Evolutionary conservation across 1,140 invertebrate genomes (phyloP).

Genomic region (Brachionus manjavacas): DNA sequence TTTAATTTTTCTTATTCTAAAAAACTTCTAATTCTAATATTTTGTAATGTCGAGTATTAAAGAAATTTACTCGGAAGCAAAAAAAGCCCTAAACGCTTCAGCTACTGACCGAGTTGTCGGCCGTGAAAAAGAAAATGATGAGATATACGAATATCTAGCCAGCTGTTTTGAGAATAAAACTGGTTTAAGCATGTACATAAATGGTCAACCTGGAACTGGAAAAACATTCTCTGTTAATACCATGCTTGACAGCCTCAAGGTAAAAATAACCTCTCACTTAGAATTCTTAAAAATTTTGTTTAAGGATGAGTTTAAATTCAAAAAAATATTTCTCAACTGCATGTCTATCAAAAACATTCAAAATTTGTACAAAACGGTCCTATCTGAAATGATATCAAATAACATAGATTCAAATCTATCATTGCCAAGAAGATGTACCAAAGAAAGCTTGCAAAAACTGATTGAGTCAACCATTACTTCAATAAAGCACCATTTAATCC

Average conservation of each 20-base stretch:
- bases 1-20: not conserved
- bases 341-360: conserved; percentile 43
- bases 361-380: conserved; percentile 39
- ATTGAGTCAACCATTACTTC: not conserved
- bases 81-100: conserved; percentile 67
- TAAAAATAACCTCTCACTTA: conserved; percentile 25
- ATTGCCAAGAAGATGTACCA: not conserved
- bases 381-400: not conserved
- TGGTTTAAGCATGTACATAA: conserved; percentile 81
- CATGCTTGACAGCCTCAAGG: conserved; percentile 62
- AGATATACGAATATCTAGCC: conserved; percentile 68
- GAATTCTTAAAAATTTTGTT: conserved; percentile 46
- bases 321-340: conserved; percentile 44
- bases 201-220: conserved; percentile 89
- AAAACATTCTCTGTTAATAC: conserved; percentile 81
- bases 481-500: conserved; percentile 53
- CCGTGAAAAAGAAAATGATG: conserved; percentile 69
- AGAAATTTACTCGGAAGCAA: conserved; percentile 50
- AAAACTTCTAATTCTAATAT: not conserved
- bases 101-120: conserved; percentile 67
- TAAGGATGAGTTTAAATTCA: conserved; percentile 55
- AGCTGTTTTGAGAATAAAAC: conserved; percentile 64
- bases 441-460: conserved; percentile 1
- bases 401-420: conserved; percentile 13
- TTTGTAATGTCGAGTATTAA: not conserved